Evolutionary conservation across 1,140 invertebrate genomes (phyloP).

Genomic region (Drosophila lacteicornis): DNA sequence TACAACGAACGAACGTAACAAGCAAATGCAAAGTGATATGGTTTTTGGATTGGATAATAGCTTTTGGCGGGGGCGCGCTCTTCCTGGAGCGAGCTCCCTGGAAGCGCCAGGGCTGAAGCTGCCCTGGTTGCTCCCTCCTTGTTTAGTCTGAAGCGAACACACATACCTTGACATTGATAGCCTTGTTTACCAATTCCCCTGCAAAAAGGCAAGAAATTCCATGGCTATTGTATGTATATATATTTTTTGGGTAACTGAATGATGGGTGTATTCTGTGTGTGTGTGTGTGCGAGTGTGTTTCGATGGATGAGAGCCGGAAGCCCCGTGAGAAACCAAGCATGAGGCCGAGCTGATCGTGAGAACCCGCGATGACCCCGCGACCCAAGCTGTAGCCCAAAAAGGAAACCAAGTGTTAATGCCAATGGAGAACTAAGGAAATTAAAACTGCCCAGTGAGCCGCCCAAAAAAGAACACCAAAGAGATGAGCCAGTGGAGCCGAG

Average conservation of each 20-base stretch:
- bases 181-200: conserved; percentile 99
- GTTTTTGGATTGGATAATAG: conserved; percentile 34
- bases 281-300: conserved; percentile 35
- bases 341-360: conserved; percentile 24
- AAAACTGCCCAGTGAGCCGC: conserved; percentile 31
- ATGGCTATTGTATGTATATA: conserved; percentile 84
- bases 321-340: conserved; percentile 51
- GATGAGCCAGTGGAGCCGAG: conserved; percentile 25
- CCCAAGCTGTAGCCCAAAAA: conserved; percentile 23
- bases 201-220: conserved; percentile 89
- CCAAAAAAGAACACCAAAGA: conserved; percentile 19
- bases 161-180: conserved; percentile 99
- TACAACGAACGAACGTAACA: conserved; percentile 66
- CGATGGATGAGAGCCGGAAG: conserved; percentile 47
- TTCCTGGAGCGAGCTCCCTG: conserved; percentile 39
- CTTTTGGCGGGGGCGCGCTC: conserved; percentile 25
- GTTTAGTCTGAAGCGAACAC: conserved; percentile 77
- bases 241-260: conserved; percentile 70
- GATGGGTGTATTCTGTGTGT: conserved; percentile 35
- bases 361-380: conserved; percentile 23
- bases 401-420: conserved; percentile 40
- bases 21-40: conserved; percentile 79
- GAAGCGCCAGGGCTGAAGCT: conserved; percentile 44
- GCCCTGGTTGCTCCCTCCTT: conserved; percentile 56
- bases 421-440: conserved; percentile 28